Conservation (phyloP, 2,888 invertebrate genomes). For the Agrilus biguttatus region DNA sequence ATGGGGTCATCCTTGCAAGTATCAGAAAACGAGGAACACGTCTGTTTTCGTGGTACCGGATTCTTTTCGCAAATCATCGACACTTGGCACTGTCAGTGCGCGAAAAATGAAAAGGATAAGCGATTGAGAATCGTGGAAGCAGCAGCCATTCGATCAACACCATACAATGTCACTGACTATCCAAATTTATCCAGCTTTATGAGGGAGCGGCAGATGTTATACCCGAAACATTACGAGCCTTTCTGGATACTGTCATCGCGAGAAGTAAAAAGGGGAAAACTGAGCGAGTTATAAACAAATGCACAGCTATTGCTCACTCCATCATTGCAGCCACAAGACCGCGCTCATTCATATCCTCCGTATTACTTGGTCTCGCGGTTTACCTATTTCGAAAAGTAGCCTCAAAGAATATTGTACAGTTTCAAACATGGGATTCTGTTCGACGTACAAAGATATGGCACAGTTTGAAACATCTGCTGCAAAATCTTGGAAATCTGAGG, state of each 20-base stretch:
- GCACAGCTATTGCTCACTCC: not conserved
- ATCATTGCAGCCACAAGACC: not conserved
- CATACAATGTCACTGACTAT: no score
- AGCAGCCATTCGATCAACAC: no score
- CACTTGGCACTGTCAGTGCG: conserved; percentile 1
- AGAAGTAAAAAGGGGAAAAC: not conserved
- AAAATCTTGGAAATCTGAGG: no score
- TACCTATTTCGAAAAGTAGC: no score
- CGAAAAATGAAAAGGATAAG: conserved; percentile 1
- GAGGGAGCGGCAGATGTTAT: no score
- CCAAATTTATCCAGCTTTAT: no score
- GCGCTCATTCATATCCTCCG: not conserved
- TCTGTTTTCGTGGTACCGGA: conserved; percentile 4
- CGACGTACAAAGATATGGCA: no score
- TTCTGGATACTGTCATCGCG: not conserved
- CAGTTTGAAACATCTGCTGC: no score
- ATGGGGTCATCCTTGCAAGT: conserved; percentile 3
- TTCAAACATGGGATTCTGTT: no score
- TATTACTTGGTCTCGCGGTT: no score
- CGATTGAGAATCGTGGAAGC: conserved; percentile 5
- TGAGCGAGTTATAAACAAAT: not conserved
- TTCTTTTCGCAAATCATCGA: conserved; percentile 1
- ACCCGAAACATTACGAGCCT: not conserved
- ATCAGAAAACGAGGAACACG: conserved; percentile 3
- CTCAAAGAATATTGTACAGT: no score